Evolutionary conservation across 2,113 vertebrate species (phyloP), one percentile per base, ranked within the genome.

Genomic region (Trematocara stigmaticum): DNA sequence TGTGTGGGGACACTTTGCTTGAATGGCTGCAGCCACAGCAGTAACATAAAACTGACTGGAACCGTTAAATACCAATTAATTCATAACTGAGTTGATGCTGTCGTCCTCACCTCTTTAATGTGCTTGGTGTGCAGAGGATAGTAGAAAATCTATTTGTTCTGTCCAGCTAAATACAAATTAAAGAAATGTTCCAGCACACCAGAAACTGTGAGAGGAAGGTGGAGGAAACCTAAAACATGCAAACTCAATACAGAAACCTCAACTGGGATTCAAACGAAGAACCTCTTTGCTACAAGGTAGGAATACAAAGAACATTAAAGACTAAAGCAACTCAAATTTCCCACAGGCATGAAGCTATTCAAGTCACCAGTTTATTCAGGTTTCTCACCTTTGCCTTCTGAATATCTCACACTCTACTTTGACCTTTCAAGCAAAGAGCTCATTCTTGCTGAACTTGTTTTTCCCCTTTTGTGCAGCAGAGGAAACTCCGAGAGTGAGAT

Each of bases 361-460:
- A 49, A 11, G 23, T 47, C 42, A 29, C 13, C 42, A 18, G 8
- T 29, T 74, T 47, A 29, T 40, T 84, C 80, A 61, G 56, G 40
- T 82, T 88, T 78, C 55, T 59, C 53, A 20, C 26, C 13, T 35
- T 78, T n/a, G 38, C 76, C 31, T 5, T 5, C 74, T 84, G 89
- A n/a, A 81, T 71, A 47, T 6, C 42, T 74, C 23, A 74, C 42
- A 49, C 4, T n/a, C 10, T 78, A 79, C 84, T 87, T 34, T 81
- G 66, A 89, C 84, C 87, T 88, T 89, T 84, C n/a, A 2, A 59
- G 38, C 26, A 49, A 71, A 85, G 84, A 66, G 49, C 83, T 82
- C 47, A 11, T 84, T 91, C 86, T 84, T 51, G 89, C 87, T 53
- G 11, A 89, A 86, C 90, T 18, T 47, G 93, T 90, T 93, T 90